These are phyloP conservation scores for Dendroctonus ponderosae DNA, from an alignment of 1,140 invertebrate genomes.

Conservation along the genomic window DNA sequence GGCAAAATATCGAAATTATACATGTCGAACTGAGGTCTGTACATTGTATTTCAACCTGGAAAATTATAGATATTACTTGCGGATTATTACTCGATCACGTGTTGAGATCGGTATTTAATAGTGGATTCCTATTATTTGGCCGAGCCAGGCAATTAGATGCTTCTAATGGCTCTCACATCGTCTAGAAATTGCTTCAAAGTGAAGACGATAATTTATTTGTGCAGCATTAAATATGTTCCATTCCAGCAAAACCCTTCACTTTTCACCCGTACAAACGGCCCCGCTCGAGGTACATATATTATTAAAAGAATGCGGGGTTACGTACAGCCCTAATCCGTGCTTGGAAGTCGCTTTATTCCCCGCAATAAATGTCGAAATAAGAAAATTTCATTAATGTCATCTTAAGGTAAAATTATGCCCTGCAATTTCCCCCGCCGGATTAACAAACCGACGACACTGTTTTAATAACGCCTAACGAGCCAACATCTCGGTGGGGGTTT, in stretches of 20 bases:
- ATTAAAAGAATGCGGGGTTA: slow-evolving; percentile 14
- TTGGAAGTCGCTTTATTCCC: slow-evolving; percentile 6
- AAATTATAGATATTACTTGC: slow-evolving; percentile 12
- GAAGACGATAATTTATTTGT: no score
- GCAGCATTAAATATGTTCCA: no score
- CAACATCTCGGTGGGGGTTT: background rate
- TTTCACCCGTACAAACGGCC: background rate
- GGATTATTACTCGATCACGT: no score
- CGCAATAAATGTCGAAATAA: slow-evolving; percentile 52
- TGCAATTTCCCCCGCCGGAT: slow-evolving; percentile 53
- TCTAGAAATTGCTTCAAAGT: no score
- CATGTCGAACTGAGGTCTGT: background rate
- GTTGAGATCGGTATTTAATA: no score
- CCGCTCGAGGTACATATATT: slow-evolving; percentile 12
- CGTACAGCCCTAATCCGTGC: slow-evolving; percentile 12
- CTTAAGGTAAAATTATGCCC: slow-evolving; percentile 57
- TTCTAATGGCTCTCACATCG: no score
- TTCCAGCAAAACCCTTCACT: background rate
- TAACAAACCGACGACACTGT: slow-evolving; percentile 45
- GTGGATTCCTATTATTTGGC: no score
- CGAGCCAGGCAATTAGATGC: no score
- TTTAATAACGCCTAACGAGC: slow-evolving; percentile 43
- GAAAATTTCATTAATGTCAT: slow-evolving; percentile 59
- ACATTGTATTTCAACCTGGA: slow-evolving; percentile 1
- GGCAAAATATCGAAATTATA: slow-evolving; percentile 10